Evolutionary conservation across 2,113 vertebrate species (phyloP).

Genomic region (Boleophthalmus pectinirostris): DNA sequence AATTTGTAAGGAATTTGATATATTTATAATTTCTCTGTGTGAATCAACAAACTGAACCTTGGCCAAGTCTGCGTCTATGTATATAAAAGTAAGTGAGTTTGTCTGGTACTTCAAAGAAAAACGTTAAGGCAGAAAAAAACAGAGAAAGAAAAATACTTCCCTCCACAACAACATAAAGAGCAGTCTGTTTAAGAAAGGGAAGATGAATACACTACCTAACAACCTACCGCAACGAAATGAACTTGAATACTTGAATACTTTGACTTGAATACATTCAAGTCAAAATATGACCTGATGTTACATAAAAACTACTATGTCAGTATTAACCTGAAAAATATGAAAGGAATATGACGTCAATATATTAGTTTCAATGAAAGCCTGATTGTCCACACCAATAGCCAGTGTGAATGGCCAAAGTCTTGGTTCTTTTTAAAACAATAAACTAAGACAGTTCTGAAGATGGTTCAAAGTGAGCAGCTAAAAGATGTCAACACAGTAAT

Average conservation of each 20-base stretch:
- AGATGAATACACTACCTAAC: no score
- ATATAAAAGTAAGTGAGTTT: conserved; percentile 1
- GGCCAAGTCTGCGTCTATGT: conserved; percentile 49
- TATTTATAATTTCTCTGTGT: conserved; percentile 47
- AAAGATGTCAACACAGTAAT: no score
- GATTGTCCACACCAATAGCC: no score
- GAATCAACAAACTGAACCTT: conserved; percentile 58
- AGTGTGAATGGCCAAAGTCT: no score
- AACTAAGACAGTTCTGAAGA: no score
- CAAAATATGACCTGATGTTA: background rate
- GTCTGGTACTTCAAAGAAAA: conserved; percentile 21
- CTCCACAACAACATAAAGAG: background rate
- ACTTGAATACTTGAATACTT: no score
- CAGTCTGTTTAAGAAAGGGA: no score
- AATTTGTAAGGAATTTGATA: conserved; percentile 47
- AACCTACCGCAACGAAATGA: no score
- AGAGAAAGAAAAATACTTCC: background rate
- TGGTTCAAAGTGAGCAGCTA: no score
- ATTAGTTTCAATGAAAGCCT: no score
- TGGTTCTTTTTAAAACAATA: no score
- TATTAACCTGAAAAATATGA: background rate
- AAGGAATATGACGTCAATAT: background rate
- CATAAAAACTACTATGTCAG: background rate
- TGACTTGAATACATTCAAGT: no score
- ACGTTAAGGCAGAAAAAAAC: background rate